phyloP scores from a whole-genome alignment of 2,113 vertebrate genomes.

The Epinephelus fuscoguttatus region DNA sequence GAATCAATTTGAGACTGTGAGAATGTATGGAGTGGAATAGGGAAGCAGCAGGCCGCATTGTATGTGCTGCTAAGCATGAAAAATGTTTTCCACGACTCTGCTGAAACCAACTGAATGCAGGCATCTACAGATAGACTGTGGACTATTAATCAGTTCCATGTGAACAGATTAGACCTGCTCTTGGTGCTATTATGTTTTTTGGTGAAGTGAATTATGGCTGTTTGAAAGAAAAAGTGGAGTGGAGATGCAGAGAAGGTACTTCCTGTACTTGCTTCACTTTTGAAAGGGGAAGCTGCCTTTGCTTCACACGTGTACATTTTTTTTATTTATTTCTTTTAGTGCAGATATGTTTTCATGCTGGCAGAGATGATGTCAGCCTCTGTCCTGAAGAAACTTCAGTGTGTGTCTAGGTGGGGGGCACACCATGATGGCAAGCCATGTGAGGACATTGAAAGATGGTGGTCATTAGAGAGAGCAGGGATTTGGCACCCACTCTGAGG shows the following conservation, averaged over 20 bases:
- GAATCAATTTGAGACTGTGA: constrained; percentile 69
- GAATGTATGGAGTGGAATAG: constrained; percentile 65
- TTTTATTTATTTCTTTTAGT: constrained; percentile 7
- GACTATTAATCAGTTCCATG: constrained; percentile 73
- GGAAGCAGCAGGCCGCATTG: constrained; percentile 67
- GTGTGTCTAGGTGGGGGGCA: constrained; percentile 27
- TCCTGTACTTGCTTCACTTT: not conserved
- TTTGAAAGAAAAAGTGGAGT: constrained; percentile 22
- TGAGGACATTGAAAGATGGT: constrained; percentile 76
- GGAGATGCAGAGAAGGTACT: not conserved
- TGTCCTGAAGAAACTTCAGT: constrained; percentile 17
- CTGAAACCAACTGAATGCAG: constrained; percentile 57
- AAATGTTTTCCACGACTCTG: constrained; percentile 66
- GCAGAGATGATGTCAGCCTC: constrained; percentile 26
- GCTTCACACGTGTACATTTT: constrained; percentile 7
- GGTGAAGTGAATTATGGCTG: constrained; percentile 46
- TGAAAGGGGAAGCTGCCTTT: not conserved
- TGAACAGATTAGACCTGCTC: constrained; percentile 68
- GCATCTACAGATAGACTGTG: constrained; percentile 60
- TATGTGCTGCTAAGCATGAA: constrained; percentile 72
- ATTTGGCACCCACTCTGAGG: constrained; percentile 70
- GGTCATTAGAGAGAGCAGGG: constrained; percentile 73
- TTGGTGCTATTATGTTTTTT: constrained; percentile 49
- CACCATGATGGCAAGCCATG: constrained; percentile 50
- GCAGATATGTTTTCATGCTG: constrained; percentile 32